phyloP scores from a whole-genome alignment of 2,888 invertebrate species.

The Papilio gigon region DNA sequence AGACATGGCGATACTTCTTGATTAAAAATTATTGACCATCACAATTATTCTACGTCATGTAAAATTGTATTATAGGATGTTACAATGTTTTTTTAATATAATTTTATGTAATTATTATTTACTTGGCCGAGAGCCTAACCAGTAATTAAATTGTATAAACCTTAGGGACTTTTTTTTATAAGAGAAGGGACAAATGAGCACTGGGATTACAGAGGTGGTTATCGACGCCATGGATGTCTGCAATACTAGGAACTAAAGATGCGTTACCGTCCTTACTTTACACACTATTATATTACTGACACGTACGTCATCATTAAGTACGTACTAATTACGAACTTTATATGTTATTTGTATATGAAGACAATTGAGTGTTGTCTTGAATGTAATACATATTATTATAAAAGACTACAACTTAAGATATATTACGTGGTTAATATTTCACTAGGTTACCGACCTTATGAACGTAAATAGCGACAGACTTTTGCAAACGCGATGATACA shows the following conservation, averaged over 20 bases:
- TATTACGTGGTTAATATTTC: background rate
- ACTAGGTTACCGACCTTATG: conserved; percentile 10
- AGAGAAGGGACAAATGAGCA: too few relatives aligned
- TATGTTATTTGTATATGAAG: background rate
- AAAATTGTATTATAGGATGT: background rate
- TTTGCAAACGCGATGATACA: conserved; percentile 66
- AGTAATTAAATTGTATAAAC: background rate
- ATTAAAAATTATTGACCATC: conserved; percentile 47
- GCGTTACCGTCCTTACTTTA: too few relatives aligned
- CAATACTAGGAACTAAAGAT: too few relatives aligned
- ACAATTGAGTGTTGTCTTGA: background rate
- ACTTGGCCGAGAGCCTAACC: too few relatives aligned
- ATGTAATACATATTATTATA: background rate
- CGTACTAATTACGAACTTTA: background rate
- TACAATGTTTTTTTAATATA: too few relatives aligned
- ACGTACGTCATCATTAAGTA: too few relatives aligned
- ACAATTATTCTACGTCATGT: conserved; percentile 16
- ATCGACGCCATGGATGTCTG: too few relatives aligned
- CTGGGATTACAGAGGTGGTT: too few relatives aligned
- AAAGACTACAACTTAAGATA: background rate
- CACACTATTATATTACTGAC: too few relatives aligned
- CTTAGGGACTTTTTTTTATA: too few relatives aligned
- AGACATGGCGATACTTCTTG: conserved; percentile 44
- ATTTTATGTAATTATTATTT: too few relatives aligned
- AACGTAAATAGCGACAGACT: conserved; percentile 67